Conservation (phyloP, 2,113 vertebrate genomes). For the Pycnonotus jocosus region DNA sequence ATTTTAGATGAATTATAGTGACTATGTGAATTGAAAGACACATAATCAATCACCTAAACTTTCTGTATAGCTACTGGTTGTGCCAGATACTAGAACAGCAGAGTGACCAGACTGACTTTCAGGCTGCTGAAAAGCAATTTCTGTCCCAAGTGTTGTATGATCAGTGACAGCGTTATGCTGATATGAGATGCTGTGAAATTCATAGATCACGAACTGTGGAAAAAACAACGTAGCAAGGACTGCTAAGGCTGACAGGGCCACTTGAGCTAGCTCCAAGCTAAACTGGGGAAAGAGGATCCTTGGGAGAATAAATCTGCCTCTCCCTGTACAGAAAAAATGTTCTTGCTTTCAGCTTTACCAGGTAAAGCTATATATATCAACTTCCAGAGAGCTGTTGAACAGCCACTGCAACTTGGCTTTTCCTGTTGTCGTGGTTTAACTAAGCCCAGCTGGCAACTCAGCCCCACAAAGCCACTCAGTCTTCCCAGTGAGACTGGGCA, state of each 20-base stretch:
- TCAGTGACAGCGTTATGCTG: neutral
- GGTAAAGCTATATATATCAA: neutral
- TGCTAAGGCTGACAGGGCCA: neutral
- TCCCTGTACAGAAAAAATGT: neutral
- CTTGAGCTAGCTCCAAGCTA: neutral
- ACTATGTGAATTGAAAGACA: neutral
- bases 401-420: neutral
- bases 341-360: neutral
- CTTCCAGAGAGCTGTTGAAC: neutral
- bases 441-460: neutral
- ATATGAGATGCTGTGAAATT: neutral
- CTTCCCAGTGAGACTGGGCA: neutral
- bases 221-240: neutral
- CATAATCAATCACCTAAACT: neutral
- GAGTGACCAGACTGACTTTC: neutral
- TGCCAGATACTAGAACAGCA: neutral
- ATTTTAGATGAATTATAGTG: neutral
- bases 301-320: neutral
- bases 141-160: neutral
- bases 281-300: neutral
- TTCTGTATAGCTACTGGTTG: neutral
- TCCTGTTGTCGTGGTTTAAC: neutral
- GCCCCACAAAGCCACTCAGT: neutral
- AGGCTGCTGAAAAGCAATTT: neutral
- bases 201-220: neutral